Percentiles rank a stretch among this genome's conserved stretches.
Evolutionary conservation across 2,113 vertebrate genomes (phyloP).

Genomic region (Solea solea): DNA sequence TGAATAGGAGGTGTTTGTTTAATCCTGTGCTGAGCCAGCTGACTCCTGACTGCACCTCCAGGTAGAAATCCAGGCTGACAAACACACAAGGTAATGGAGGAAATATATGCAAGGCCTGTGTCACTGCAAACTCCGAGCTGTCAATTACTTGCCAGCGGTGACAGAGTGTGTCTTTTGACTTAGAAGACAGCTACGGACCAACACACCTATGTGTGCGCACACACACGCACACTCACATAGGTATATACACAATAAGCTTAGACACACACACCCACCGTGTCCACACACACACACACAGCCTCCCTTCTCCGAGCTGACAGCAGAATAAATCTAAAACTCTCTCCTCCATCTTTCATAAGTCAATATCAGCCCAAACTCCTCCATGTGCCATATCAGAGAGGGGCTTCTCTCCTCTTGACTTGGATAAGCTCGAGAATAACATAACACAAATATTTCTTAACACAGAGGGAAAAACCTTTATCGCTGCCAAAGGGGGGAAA

Average conservation of each 20-base stretch:
- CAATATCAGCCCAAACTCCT: constrained; percentile 55
- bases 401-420: constrained; percentile 42
- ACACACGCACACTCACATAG: constrained; percentile 3
- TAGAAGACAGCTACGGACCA: constrained; percentile 66
- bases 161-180: constrained; percentile 69
- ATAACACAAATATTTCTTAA: constrained; percentile 43
- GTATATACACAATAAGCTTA: constrained; percentile 3
- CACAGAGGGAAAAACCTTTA: constrained; percentile 11
- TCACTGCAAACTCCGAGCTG: constrained; percentile 75
- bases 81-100: constrained; percentile 63
- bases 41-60: constrained; percentile 56
- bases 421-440: constrained; percentile 45
- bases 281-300: neutral
- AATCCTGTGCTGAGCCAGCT: constrained; percentile 57
- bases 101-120: constrained; percentile 76
- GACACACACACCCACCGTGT: constrained; percentile 7
- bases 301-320: constrained; percentile 66
- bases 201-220: constrained; percentile 35
- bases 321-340: constrained; percentile 69
- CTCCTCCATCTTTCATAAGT: constrained; percentile 67
- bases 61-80: constrained; percentile 55
- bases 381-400: constrained; percentile 51
- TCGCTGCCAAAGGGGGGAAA: constrained; percentile 18
- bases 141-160: constrained; percentile 77
- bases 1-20: constrained; percentile 65